Base-by-base conservation (phyloP, 2,888 invertebrate genomes). In the Caenorhabditis angaria region DNA sequence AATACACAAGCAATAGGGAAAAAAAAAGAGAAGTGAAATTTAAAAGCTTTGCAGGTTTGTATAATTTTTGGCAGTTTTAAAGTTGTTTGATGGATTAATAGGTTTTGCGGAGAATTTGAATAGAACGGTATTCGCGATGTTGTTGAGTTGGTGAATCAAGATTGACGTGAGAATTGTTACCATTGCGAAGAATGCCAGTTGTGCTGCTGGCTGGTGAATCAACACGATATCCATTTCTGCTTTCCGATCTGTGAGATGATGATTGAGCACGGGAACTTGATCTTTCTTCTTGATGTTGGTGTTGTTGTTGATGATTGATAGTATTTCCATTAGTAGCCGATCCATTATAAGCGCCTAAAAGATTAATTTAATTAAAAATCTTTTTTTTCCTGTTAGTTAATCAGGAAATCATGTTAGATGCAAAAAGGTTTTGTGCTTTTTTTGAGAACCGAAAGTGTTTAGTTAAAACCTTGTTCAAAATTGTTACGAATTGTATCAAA, bases 81-180 rank as follows among this genome's bases (percentile, higher is more conserved):
- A 64, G 50, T 55, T 59, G 47, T 54, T 53, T 35, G 0, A 22
- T 29, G 55, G 55, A 60, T 74, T 63, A 74, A 54, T 81, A 80
- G 24, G 75, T 76, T 67, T 83, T 83, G 58, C 82, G 78, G 53
- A 81, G 80, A 25, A 83, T 83, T 67, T 80, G 72, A 29, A 83
- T 76, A 14, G 82, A 72, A 29, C 80, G 78, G 41, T 77, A 77
- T 61, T 81, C 82, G 8, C 75, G 70, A 14, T 41, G 41, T 41
- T 41, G 41, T 41, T 41, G 41, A 41, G 41, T 41, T 54, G 69
- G 62, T 5, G 71, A 65, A 35, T 69, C 72, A 18, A 56, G 54
- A 0, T 25, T 54, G 0, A 25, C 48, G 4, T 47, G 41, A 12
- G 32, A 22, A 5, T 50, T 25, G 51, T 60, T 65, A 24, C 72